These are phyloP conservation scores for Drosophila tripunctata DNA, from an alignment of 2,888 invertebrate genomes.

Conservation along the genomic window DNA sequence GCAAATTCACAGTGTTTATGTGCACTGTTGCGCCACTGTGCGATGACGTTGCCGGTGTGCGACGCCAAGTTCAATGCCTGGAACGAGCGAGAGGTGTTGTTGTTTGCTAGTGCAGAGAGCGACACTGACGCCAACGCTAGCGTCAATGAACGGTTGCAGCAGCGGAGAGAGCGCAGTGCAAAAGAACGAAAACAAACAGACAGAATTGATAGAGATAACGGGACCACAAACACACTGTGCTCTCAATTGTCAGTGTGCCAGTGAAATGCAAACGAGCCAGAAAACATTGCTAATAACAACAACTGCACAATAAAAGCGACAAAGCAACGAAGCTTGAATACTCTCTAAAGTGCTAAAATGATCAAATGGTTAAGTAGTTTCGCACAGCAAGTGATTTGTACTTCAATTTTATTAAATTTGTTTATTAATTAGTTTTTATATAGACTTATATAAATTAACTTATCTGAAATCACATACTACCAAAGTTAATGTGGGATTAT, in stretches of 20 bases:
- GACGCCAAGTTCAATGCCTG: conserved; percentile 75
- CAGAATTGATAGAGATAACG: conserved; percentile 50
- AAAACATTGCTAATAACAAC: conserved; percentile 12
- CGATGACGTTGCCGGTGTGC: conserved; percentile 36
- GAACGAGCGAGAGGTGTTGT: conserved; percentile 26
- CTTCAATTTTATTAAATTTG: no score
- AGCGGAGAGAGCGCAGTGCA: not conserved
- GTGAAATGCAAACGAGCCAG: conserved; percentile 36
- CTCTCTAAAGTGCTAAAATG: not conserved
- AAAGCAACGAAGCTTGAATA: not conserved
- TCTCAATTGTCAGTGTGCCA: conserved; percentile 23
- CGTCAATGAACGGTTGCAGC: not conserved
- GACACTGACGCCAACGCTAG: conserved; percentile 21
- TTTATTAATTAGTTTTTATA: no score
- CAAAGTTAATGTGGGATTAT: no score
- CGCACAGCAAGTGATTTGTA: no score
- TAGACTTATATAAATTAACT: no score
- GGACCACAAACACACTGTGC: conserved; percentile 31
- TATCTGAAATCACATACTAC: no score
- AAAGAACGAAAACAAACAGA: conserved; percentile 41
- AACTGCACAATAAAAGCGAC: not conserved
- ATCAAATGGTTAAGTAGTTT: no score
- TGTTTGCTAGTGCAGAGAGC: conserved; percentile 8
- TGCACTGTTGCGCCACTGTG: conserved; percentile 61
- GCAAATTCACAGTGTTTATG: conserved; percentile 13